Evolutionary conservation across 2,797 vertebrate species (phyloP).

Genomic region (Limnodromus scolopaceus): DNA sequence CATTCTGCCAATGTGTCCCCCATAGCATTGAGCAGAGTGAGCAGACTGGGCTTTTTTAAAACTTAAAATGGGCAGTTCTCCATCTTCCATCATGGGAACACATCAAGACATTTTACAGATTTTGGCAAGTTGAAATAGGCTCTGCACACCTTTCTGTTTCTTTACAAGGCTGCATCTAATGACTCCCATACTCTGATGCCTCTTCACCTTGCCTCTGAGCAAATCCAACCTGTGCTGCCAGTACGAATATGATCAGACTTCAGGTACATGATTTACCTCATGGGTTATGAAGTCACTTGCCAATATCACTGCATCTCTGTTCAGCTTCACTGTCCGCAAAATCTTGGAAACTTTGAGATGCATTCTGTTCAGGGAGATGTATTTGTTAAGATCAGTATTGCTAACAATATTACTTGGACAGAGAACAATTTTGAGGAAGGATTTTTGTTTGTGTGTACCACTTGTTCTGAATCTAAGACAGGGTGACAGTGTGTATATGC

Average conservation of each 20-base stretch:
- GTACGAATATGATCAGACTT: not conserved
- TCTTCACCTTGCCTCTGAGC: accelerated
- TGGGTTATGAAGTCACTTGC: not conserved
- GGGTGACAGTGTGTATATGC: no score
- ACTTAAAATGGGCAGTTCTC: not conserved
- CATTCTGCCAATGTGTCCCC: not conserved
- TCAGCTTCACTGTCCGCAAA: not conserved
- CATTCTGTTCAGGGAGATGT: not conserved
- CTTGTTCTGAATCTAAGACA: not conserved
- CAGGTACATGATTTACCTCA: not conserved
- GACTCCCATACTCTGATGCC: not conserved
- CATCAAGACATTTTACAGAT: not conserved
- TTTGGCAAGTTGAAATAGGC: not conserved
- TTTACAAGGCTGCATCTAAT: not conserved
- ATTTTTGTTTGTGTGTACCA: not conserved
- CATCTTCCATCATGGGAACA: not conserved
- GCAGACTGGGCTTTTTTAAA: not conserved
- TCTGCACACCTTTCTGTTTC: not conserved
- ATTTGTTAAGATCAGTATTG: not conserved
- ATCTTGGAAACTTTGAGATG: not conserved
- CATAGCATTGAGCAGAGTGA: not conserved
- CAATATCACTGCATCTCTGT: not conserved
- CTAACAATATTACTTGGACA: not conserved
- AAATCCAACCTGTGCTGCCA: not conserved
- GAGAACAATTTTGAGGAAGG: not conserved